Conservation (phyloP, 2,888 invertebrate species). For the Calameuta pallipes region DNA sequence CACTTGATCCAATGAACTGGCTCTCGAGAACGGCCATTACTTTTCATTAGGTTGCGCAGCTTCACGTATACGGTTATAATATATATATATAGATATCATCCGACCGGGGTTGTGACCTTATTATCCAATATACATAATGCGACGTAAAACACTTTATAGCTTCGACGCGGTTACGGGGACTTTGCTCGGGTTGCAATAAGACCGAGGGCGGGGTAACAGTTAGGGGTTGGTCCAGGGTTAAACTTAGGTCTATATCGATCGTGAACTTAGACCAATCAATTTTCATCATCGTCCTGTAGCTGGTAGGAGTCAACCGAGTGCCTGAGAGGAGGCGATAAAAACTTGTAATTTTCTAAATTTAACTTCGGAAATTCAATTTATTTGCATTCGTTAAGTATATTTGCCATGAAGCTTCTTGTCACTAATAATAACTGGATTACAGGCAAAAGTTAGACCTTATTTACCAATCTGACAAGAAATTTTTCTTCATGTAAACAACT, state of each 20-base stretch:
- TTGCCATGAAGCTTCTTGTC: no score
- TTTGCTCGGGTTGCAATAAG: neutral
- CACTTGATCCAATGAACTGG: slow-evolving; percentile 15
- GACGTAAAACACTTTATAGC: slow-evolving; percentile 15
- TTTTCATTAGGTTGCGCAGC: slow-evolving; percentile 20
- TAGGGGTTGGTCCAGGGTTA: neutral
- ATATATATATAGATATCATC: no score
- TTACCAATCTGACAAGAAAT: no score
- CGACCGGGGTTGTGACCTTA: slow-evolving; percentile 9
- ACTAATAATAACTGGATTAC: no score
- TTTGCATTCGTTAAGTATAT: no score
- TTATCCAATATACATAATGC: slow-evolving; percentile 4
- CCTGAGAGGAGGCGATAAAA: neutral
- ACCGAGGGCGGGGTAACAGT: no score
- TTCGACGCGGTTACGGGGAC: neutral
- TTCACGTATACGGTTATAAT: slow-evolving; percentile 13
- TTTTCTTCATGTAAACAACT: no score
- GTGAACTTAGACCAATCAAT: neutral
- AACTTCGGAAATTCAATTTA: no score
- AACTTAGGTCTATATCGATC: slow-evolving; percentile 10
- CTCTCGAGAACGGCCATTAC: slow-evolving; percentile 13
- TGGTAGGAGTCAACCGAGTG: neutral
- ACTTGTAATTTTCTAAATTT: no score
- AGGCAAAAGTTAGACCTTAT: no score
- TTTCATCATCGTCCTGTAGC: neutral